Evolutionary conservation across 2,113 vertebrate species (phyloP).

Genomic region (Bujurquina vittata): DNA sequence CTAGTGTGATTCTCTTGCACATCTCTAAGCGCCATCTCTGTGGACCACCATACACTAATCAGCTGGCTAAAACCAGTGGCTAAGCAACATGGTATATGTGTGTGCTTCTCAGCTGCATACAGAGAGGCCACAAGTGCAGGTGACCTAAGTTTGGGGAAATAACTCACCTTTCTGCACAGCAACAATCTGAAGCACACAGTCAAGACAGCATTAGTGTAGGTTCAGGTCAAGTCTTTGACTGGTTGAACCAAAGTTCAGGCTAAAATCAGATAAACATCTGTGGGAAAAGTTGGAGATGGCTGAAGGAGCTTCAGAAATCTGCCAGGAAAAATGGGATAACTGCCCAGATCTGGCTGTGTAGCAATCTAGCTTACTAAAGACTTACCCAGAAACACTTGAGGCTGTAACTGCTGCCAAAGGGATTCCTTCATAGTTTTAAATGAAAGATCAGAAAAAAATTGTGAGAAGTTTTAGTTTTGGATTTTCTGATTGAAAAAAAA

Average conservation of each 20-base stretch:
- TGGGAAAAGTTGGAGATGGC: neutral
- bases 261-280: neutral
- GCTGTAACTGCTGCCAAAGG: neutral
- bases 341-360: neutral
- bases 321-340: neutral
- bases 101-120: neutral
- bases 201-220: neutral
- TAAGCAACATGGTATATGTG: neutral
- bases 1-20: neutral
- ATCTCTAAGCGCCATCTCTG: neutral
- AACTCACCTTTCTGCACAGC: neutral
- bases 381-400: neutral
- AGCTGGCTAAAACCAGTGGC: neutral
- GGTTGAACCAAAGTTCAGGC: neutral
- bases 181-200: neutral
- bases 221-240: neutral
- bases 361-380: neutral
- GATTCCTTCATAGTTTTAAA: neutral
- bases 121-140: neutral
- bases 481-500: neutral
- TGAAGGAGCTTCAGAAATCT: neutral
- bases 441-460: neutral
- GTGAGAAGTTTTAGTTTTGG: neutral
- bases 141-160: neutral
- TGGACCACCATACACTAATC: neutral